phyloP scores from a whole-genome alignment of 1,140 invertebrate species.

The Drosophila sproati region DNA sequence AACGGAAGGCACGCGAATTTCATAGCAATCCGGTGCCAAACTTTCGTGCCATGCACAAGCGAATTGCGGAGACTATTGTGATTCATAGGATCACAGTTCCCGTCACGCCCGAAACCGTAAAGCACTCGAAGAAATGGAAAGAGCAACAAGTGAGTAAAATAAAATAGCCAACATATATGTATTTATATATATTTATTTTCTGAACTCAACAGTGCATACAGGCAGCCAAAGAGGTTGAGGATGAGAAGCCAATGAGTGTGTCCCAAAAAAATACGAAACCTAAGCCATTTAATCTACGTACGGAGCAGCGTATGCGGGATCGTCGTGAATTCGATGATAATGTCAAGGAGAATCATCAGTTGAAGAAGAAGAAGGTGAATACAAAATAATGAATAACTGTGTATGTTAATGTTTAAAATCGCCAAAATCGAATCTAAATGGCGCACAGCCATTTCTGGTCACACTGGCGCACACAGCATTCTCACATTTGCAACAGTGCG shows the following conservation, averaged over 20 bases:
- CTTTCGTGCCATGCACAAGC: conserved; percentile 60
- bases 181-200: too few relatives aligned
- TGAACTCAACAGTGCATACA: not conserved
- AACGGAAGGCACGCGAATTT: conserved; percentile 72
- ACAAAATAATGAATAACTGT: not conserved
- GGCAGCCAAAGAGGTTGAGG: conserved; percentile 14
- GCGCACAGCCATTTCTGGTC: not conserved
- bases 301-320: conserved; percentile 67
- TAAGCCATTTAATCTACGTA: conserved; percentile 64
- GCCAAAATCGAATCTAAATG: not conserved
- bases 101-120: conserved; percentile 61
- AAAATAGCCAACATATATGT: not conserved
- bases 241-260: not conserved
- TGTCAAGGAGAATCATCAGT: conserved; percentile 38
- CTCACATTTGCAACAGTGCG: not conserved
- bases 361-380: conserved; percentile 74
- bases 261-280: conserved; percentile 10
- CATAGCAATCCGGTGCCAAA: conserved; percentile 76
- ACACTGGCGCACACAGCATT: conserved; percentile 1
- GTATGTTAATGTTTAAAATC: not conserved
- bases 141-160: conserved; percentile 22
- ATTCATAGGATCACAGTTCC: conserved; percentile 66
- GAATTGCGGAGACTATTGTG: conserved; percentile 34
- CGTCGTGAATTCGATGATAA: conserved; percentile 66
- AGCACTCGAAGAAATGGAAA: conserved; percentile 44